Percentiles rank a stretch among this genome's conserved stretches.
phyloP scores from a whole-genome alignment of 2,797 vertebrate genomes.

The Protosalanx chinensis region DNA sequence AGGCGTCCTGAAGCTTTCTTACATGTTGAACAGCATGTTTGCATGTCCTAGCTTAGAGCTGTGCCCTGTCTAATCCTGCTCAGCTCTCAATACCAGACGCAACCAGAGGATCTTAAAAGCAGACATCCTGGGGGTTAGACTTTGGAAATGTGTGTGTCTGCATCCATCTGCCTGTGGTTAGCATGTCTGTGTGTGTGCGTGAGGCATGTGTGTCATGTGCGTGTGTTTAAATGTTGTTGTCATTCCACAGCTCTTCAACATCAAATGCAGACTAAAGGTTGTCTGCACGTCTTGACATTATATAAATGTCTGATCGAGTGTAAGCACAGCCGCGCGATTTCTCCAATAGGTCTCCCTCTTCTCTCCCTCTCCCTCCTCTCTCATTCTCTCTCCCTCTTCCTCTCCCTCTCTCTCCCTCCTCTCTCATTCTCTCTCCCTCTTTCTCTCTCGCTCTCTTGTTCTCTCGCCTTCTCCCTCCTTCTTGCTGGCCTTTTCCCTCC shows the following conservation, averaged over 20 bases:
- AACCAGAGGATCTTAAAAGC: slow-evolving; percentile 72
- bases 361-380: slow-evolving; percentile 22
- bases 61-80: slow-evolving; percentile 68
- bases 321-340: slow-evolving; percentile 72
- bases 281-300: slow-evolving; percentile 72
- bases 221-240: slow-evolving; percentile 55
- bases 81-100: slow-evolving; percentile 66
- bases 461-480: slow-evolving; percentile 53
- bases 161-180: slow-evolving; percentile 20
- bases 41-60: slow-evolving; percentile 67
- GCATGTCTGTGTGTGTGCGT: slow-evolving; percentile 7
- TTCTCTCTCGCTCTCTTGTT: slow-evolving; percentile 53
- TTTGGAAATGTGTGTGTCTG: slow-evolving; percentile 30
- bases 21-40: slow-evolving; percentile 71
- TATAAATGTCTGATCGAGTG: slow-evolving; percentile 70
- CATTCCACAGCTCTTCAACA: slow-evolving; percentile 65
- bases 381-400: slow-evolving; percentile 16
- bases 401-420: slow-evolving; percentile 43
- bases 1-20: slow-evolving; percentile 60
- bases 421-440: slow-evolving; percentile 7
- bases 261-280: slow-evolving; percentile 72
- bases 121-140: slow-evolving; percentile 49
- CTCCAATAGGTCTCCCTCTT: slow-evolving; percentile 70
- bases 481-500: slow-evolving; percentile 30
- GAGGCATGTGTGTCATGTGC: slow-evolving; percentile 18